Base-by-base conservation (phyloP, 2,888 invertebrate species). In the Tinea semifulvella region DNA sequence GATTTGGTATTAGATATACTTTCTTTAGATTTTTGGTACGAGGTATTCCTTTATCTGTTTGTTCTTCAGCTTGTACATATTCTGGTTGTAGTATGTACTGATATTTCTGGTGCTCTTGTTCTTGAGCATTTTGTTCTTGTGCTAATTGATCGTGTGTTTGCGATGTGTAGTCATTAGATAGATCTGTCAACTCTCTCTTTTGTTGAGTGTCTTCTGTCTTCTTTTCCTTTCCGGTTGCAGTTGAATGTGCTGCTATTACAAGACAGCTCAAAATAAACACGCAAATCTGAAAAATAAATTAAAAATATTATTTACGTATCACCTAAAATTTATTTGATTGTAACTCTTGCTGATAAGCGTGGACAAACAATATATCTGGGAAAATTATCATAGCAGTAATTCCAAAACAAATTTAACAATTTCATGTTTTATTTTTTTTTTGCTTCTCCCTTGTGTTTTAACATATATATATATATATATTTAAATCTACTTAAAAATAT, bases 61-160 rank as follows among this genome's bases (percentile, higher is more conserved):
- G 10, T 11, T 40, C 14, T 40, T 40, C 17, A 22, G 20, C 22
- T 3, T 22, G 22, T 40, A 2, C 5, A 13, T 40, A 20, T 40
- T 22, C 22, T n/a, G 40, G 4, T 11, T 40, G 22, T n/a, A 17
- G 10, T 38, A 6, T 22, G n/a, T 40, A 40, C 11, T 40, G 22
- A 40, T 40, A 40, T n/a, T 11, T n/a, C 11, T 31, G 31, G n/a
- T 20, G 17, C n/a, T 22, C 22, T 22, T 19, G 22, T 4, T 40
- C n/a, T 40, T 40, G 40, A 11, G 40, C 20, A 40, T 40, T 40
- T 40, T 40, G 40, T 20, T 40, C 40, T 19, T 40, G 22, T 7
- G 40, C 40, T 40, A 40, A 2, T 40, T 40, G 40, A 18, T 40
- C 40, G 13, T 40, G 40, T 1, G 20, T n/a, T 14, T 22, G 20